phyloP scores from a whole-genome alignment of 2,888 invertebrate species.

The Oasisia sp. region DNA sequence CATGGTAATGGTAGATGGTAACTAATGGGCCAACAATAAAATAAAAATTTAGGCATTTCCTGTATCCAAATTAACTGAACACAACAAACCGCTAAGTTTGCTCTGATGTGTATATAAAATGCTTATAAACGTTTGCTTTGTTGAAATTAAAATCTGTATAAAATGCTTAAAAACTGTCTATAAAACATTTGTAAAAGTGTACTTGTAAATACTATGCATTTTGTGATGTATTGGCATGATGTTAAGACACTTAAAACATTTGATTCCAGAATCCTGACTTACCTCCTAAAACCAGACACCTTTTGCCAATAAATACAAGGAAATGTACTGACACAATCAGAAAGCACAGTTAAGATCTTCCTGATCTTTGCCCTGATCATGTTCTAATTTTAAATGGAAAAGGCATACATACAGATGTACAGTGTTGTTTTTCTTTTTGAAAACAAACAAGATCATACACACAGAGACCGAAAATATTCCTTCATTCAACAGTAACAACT shows the following conservation, averaged over 20 bases:
- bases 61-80: not conserved
- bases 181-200: no score
- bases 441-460: no score
- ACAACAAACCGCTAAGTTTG: not conserved
- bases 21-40: not conserved
- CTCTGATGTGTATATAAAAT: not conserved
- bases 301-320: not conserved
- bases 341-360: not conserved
- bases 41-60: not conserved
- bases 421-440: no score
- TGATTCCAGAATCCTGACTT: not conserved
- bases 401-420: no score
- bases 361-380: no score
- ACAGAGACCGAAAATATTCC: not conserved
- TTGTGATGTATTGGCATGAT: not conserved
- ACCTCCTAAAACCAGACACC: not conserved
- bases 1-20: no score
- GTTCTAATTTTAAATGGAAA: no score
- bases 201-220: no score
- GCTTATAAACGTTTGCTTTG: not conserved
- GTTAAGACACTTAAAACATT: not conserved
- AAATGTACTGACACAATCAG: not conserved
- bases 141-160: not conserved
- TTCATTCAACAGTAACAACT: not conserved
- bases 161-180: not conserved